Conservation (phyloP, 1,140 invertebrate genomes). For the Wiebesia pumilae region DNA sequence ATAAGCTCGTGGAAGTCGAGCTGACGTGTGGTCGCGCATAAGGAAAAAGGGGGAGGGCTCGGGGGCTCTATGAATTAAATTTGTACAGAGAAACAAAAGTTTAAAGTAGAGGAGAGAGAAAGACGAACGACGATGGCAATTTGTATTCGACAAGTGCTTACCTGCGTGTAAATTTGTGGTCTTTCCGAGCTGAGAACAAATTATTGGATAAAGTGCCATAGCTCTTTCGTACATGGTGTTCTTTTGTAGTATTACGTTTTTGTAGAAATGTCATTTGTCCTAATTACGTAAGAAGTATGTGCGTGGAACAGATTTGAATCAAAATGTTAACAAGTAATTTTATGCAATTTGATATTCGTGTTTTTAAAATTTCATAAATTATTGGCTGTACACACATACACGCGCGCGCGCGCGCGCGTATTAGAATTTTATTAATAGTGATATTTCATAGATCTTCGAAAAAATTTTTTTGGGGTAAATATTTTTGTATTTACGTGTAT, state of each 20-base stretch:
- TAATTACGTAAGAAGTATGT: slow-evolving; percentile 5
- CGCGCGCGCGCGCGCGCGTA: too few relatives aligned
- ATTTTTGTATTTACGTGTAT: slow-evolving; percentile 18
- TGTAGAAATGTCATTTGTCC: slow-evolving; percentile 3
- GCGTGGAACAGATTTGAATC: not conserved
- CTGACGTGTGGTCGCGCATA: not conserved
- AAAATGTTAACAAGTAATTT: not conserved
- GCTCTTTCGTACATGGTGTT: slow-evolving; percentile 23
- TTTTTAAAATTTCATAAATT: not conserved
- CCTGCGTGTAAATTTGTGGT: slow-evolving; percentile 26
- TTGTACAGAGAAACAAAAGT: slow-evolving; percentile 52
- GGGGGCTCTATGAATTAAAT: slow-evolving; percentile 41
- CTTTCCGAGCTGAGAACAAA: slow-evolving; percentile 32
- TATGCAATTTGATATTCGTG: not conserved
- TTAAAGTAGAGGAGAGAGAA: slow-evolving; percentile 29
- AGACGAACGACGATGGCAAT: slow-evolving; percentile 18
- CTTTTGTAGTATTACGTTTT: slow-evolving; percentile 31
- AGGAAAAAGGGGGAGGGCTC: not conserved
- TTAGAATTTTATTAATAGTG: slow-evolving; percentile 8
- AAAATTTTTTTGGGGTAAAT: slow-evolving; percentile 15
- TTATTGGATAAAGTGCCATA: slow-evolving; percentile 41
- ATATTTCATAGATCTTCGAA: slow-evolving; percentile 16
- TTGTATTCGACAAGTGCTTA: not conserved
- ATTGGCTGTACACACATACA: not conserved
- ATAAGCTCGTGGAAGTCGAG: not conserved